A percentile compares a stretch with the other conserved stretches of the same genome.
phyloP scores from a whole-genome alignment of 2,888 invertebrate species.

The Drosophila meridionalis region DNA sequence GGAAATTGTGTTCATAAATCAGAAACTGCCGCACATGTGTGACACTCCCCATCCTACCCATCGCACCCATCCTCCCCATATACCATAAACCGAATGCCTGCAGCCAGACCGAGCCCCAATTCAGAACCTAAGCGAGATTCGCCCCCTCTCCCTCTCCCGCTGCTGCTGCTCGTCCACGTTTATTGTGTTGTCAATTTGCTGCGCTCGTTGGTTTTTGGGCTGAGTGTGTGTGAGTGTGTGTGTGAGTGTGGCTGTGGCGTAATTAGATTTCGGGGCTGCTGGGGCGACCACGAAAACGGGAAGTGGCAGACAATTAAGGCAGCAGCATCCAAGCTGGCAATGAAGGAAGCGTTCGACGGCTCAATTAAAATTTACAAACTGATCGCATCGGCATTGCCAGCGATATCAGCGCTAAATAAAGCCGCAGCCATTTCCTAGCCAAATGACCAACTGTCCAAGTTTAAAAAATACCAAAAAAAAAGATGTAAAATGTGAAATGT shows the following conservation, averaged over 20 bases:
- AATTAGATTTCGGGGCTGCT: constrained; percentile 58
- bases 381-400: constrained; percentile 52
- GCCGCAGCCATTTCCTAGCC: constrained; percentile 63
- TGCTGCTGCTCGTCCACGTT: constrained; percentile 34
- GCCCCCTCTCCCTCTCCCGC: neutral
- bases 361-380: constrained; percentile 68
- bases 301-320: constrained; percentile 76
- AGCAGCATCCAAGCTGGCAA: constrained; percentile 39
- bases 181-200: constrained; percentile 78
- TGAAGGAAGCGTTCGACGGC: constrained; percentile 68
- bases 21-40: constrained; percentile 77
- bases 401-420: constrained; percentile 38
- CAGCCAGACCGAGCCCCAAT: constrained; percentile 9
- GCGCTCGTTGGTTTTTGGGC: constrained; percentile 62
- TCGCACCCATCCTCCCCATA: constrained; percentile 2
- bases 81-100: constrained; percentile 40
- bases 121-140: neutral
- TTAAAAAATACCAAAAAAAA: constrained; percentile 30
- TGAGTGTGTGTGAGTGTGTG: constrained; percentile 12
- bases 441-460: constrained; percentile 78
- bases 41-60: constrained; percentile 43
- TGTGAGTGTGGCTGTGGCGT: constrained; percentile 32
- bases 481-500: neutral
- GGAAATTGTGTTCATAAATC: constrained; percentile 80
- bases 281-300: constrained; percentile 69